Evolutionary conservation across 2,113 vertebrate species (phyloP).

Genomic region (Himantopus leucocephalus): DNA sequence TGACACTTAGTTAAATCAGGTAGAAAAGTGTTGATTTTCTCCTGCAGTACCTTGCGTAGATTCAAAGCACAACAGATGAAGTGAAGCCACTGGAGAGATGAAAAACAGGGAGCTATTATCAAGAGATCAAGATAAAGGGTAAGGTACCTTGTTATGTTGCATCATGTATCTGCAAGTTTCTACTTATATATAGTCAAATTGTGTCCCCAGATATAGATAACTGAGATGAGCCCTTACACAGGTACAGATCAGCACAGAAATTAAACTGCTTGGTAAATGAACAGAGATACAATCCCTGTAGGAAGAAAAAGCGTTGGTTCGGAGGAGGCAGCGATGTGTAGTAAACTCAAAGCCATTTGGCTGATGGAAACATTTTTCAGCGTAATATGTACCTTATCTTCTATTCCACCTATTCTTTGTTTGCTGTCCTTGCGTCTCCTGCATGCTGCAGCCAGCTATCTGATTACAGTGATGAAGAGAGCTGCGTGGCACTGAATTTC

Average conservation of each 20-base stretch:
- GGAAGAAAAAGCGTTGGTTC: background rate
- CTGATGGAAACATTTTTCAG: background rate
- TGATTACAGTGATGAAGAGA: constrained; percentile 33
- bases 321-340: background rate
- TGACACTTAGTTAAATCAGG: background rate
- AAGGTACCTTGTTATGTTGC: background rate
- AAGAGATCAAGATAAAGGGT: background rate
- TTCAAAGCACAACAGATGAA: background rate
- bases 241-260: background rate
- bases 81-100: background rate
- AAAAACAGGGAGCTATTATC: background rate
- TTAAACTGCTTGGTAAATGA: background rate
- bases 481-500: background rate
- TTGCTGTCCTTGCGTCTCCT: background rate
- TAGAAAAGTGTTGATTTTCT: background rate
- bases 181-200: background rate
- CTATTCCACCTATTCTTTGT: background rate
- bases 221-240: background rate
- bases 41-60: background rate
- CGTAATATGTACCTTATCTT: background rate
- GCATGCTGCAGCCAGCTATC: background rate
- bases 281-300: background rate
- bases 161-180: background rate
- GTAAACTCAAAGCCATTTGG: background rate
- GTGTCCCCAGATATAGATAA: background rate